Base-by-base conservation (phyloP, 2,113 vertebrate species). In the Halcyon senegalensis region DNA sequence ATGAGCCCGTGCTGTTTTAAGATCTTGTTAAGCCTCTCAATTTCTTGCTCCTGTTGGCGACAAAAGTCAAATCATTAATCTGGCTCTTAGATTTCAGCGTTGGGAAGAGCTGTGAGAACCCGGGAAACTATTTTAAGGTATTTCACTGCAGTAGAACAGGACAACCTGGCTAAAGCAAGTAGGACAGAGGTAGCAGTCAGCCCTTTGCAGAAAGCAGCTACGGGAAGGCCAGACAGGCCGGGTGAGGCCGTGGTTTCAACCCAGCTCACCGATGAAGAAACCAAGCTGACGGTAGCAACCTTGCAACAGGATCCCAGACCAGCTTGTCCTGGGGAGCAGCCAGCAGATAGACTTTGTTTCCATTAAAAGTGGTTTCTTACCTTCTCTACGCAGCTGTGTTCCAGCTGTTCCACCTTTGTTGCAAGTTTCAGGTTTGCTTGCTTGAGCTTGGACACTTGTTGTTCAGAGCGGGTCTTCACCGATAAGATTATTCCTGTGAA, bases 401-500 rank as follows among this genome's bases (percentile, higher is more conserved):
- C 98, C 16, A 99, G 98, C 82, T 99, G 98, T 3, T 98, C 98
- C 70, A 99, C 97, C 97, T 98, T 99, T 2, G 98, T 89, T 5
- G 98, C 97, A 4, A 99, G 97, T 41, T 98, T 98, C 85, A 98
- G 90, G n/a, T 99, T 99, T 30, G 98, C 98, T 55, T 98, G 98
- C 95, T 99, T 99, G 79, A 99, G 94, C 96, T 98, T 98, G 83
- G 99, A 92, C 25, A 99, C 82, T 87, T 97, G 98, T 82, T 99
- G 98, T 89, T 99, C 96, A 0, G 99, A 99, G 11, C 98, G 98
- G 7, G 97, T 99, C 98, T 99, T 99, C 39, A 99, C 98, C 0
- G 99, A 99, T 70, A 99, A 75, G 63, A 99, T 97, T 15, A 99
- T 99, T 27, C 99, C 99, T 99, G 97, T 18, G 94, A 70, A 92